Base-by-base conservation (phyloP, 2,888 invertebrate species). In the Leptinotarsa rubiginosa region DNA sequence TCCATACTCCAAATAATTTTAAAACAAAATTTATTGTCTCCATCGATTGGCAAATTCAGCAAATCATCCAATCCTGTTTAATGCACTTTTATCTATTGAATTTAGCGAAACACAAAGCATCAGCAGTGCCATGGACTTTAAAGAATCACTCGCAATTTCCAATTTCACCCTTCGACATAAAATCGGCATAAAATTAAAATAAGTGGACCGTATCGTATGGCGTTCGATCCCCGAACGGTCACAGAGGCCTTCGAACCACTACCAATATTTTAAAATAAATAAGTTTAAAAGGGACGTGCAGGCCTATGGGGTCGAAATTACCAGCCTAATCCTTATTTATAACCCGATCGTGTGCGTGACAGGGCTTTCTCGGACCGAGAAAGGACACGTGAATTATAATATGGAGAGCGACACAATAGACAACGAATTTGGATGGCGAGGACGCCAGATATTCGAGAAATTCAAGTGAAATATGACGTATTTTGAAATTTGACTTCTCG, bases 191-290 rank as follows among this genome's bases (percentile, higher is more conserved):
- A 87, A 87, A 88, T 88, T 88, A 87, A 88, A 88, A 87, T 88
- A 87, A 88, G 88, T 88, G 88, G 87, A 88, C 87, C 88, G 87
- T 87, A 85, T 86, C 86, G 83, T 80, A 81, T 84, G 80, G 78
- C 82, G 25, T 54, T 22, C 68, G 54, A 79, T 81, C 75, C 68
- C 47, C 69, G 78, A 78, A 81, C 80, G 79, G 81, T 79, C 74
- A 65, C 70, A 70, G 49, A 69, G 72, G 69, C 71, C 66, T 69
- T 73, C 75, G 41, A 66, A 84, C 81, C 84, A 82, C 82, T 85
- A 85, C 84, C 88, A 85, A 88, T 88, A 88, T 88, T 88, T 88
- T 88, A 88, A 88, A 88, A 88, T 88, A 88, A 88, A 88, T 88
- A 88, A 87, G 86, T 87, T 87, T 87, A 87, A 87, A 73, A 86